These are phyloP conservation scores for Maconellicoccus hirsutus DNA, from an alignment of 1,140 invertebrate species.

Conservation along the genomic window DNA sequence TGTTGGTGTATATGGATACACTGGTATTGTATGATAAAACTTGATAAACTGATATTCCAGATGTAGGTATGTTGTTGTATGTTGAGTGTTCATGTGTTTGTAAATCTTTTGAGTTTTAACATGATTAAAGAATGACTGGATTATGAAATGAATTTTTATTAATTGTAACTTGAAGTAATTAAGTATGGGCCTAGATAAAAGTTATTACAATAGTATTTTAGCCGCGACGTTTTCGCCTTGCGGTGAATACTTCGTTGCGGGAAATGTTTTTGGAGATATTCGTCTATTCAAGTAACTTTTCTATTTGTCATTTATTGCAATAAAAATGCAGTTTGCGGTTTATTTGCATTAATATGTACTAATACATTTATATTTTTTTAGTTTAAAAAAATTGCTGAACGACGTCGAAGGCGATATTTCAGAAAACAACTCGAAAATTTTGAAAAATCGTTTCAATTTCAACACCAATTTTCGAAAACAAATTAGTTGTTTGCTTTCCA, in stretches of 20 bases:
- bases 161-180: too few species aligned
- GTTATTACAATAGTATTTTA: constrained; percentile 28
- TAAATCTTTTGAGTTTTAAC: too few species aligned
- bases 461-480: constrained; percentile 44
- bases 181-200: too few species aligned
- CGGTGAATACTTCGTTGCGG: constrained; percentile 65
- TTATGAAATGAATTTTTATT: too few species aligned
- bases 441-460: constrained; percentile 33
- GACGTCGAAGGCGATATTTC: neutral
- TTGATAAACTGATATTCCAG: too few species aligned
- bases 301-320: neutral
- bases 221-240: constrained; percentile 48
- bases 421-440: neutral
- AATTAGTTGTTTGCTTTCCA: constrained; percentile 57
- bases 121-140: too few species aligned
- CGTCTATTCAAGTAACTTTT: constrained; percentile 60
- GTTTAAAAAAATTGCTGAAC: neutral
- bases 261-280: constrained; percentile 74
- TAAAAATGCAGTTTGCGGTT: too few species aligned
- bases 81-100: too few species aligned
- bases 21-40: too few species aligned
- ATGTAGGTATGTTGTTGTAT: too few species aligned
- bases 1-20: too few species aligned
- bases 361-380: too few species aligned
- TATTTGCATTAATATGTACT: neutral